A percentile compares a stretch with the other conserved stretches of the same genome.
Conservation (phyloP, 1,140 invertebrate genomes). For the Belonocnema kinseyi region DNA sequence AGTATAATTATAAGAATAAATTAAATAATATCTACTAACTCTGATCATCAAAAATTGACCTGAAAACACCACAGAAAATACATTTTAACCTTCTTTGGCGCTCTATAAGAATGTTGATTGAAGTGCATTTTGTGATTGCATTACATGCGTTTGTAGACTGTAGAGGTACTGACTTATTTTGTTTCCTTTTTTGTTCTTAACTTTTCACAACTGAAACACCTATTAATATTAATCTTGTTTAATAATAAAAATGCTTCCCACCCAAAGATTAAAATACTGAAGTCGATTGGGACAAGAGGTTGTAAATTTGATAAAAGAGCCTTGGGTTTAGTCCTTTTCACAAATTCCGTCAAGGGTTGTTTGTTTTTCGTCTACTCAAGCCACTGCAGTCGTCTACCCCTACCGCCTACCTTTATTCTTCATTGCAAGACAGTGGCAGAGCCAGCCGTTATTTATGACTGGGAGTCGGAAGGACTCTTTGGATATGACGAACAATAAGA, state of each 20-base stretch:
- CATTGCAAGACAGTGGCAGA: background rate
- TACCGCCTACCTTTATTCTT: constrained; percentile 11
- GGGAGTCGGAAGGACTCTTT: background rate
- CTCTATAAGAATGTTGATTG: no score
- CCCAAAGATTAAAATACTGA: constrained; percentile 38
- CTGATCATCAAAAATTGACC: no score
- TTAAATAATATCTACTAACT: no score
- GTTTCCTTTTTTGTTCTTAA: no score
- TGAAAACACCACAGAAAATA: no score
- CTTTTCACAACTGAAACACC: no score
- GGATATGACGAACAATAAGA: constrained; percentile 4
- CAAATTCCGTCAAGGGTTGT: constrained; percentile 34
- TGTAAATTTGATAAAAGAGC: constrained; percentile 19
- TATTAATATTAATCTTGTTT: no score
- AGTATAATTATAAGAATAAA: no score
- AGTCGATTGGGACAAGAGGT: constrained; percentile 6
- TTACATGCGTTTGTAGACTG: no score
- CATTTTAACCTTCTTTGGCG: no score
- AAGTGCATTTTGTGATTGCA: no score
- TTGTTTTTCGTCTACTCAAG: constrained; percentile 15
- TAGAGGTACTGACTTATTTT: no score
- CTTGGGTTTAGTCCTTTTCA: background rate
- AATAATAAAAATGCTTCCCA: constrained; percentile 32
- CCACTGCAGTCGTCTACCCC: constrained; percentile 18
- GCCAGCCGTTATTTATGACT: constrained; percentile 41